Evolutionary conservation across 2,113 vertebrate species (phyloP).

Genomic region (Hippolais icterina): DNA sequence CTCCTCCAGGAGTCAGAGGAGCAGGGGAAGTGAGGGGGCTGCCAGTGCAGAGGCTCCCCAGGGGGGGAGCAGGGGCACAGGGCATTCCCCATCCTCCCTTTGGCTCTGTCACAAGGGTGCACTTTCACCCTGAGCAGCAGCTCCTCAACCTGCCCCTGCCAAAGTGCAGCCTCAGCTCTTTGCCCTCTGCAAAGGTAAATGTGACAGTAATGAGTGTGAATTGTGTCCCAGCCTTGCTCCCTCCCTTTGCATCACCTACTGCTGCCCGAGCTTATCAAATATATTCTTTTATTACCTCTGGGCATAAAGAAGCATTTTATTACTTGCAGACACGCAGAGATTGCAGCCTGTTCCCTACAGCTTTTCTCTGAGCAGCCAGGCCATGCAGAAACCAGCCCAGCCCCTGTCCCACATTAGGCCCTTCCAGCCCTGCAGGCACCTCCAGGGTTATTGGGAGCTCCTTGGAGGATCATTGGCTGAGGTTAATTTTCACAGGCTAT

Average conservation of each 20-base stretch:
- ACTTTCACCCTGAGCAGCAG: neutral
- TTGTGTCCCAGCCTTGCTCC: neutral
- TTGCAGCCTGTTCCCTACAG: neutral
- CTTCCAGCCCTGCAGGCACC: neutral
- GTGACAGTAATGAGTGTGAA: fast-evolving
- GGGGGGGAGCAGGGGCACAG: fast-evolving
- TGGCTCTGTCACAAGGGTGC: neutral
- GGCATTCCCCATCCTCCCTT: neutral
- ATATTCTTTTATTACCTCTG: neutral
- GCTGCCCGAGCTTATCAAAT: neutral
- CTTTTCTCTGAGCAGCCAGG: neutral
- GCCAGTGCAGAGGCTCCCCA: fast-evolving
- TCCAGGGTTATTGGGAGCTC: neutral
- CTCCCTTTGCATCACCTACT: fast-evolving
- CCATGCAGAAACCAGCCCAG: neutral
- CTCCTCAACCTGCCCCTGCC: neutral
- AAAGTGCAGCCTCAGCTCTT: neutral
- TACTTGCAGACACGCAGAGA: neutral
- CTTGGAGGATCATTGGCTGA: neutral
- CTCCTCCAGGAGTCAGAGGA: neutral
- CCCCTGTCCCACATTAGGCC: neutral
- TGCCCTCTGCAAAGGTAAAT: neutral
- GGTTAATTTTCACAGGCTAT: neutral
- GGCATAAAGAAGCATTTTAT: neutral
- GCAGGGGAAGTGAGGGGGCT: neutral